Base-by-base conservation (phyloP, 2,797 vertebrate species). In the Chromobotia macracanthus region DNA sequence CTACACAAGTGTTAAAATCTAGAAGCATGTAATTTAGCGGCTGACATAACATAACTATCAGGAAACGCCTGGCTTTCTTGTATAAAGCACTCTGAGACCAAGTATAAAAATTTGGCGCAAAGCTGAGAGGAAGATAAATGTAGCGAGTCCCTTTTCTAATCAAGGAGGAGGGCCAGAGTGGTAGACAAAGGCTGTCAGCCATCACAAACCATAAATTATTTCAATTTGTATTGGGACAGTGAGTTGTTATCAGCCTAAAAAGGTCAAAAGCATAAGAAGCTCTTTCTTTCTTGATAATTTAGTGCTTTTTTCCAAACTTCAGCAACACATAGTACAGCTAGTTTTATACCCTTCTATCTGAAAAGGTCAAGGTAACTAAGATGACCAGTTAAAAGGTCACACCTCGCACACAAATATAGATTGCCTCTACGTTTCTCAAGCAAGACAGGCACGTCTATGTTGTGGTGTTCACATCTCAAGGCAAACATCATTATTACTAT, bases 361-460 rank as follows among this genome's bases (percentile, higher is more conserved):
- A 87, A 92, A 93, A 86, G 91, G 92, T 92, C 90, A 89, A 80
- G 83, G 87, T 87, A 89, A 83, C 80, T 80, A 88, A 89, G 77
- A 80, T 88, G 85, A 83, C 21, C 67, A 7, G 68, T 81, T 84
- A 79, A 90, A 94, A 94, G 91, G 90, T 90, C 75, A 86, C 71
- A 50, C 68, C 82, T 87, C 85, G 89, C 87, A 55, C 74, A 85
- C 61, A 35, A 83, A 84, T 67, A 79, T 84, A 73, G 74, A 85
- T 81, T 41, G 15, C 9, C 64, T 21, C 35, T 35, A 75, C 15
- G n/a, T 11, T 31, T 25, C 51, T 55, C 41, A 72, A 18, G 50
- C 55, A 63, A 73, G 61, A 61, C 10, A 23, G 25, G 31, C 7
- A 60, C 10, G 13, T 50, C 55, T 13, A 58, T 3, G 11, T 35